Evolutionary conservation across 2,113 vertebrate species (phyloP).

Genomic region (Numenius arquata): DNA sequence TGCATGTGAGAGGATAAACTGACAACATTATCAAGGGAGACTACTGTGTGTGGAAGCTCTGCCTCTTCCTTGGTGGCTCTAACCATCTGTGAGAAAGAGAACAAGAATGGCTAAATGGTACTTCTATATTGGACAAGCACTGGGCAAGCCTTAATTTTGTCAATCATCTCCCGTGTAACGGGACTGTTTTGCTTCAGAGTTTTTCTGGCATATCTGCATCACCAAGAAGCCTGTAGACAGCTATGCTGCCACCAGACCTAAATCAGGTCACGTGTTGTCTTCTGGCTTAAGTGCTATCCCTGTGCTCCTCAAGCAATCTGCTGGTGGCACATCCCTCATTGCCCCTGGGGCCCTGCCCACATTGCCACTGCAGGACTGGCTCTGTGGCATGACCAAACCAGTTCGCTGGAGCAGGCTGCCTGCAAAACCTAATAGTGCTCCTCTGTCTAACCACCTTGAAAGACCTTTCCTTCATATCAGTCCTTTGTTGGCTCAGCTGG

Average conservation of each 20-base stretch:
- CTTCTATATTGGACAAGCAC: not conserved
- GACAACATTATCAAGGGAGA: not conserved
- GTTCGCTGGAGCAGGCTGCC: not conserved
- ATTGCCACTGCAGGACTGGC: too few relatives aligned
- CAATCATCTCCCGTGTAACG: not conserved
- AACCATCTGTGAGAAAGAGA: not conserved
- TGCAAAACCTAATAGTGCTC: not conserved
- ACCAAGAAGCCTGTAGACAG: not conserved
- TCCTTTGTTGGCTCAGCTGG: constrained; percentile 30
- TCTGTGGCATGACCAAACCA: not conserved
- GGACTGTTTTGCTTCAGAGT: not conserved
- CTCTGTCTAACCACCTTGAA: not conserved
- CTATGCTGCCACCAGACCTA: not conserved
- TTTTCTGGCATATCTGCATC: not conserved
- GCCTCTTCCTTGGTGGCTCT: not conserved
- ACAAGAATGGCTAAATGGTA: not conserved
- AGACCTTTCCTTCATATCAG: not conserved
- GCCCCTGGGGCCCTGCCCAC: not conserved
- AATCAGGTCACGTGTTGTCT: not conserved
- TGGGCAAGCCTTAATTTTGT: not conserved
- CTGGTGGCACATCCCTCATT: not conserved
- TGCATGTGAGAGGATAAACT: not conserved
- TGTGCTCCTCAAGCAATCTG: not conserved
- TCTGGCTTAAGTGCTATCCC: not conserved
- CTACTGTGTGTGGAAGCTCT: not conserved